Base-by-base conservation (phyloP, 2,888 invertebrate genomes). In the Sinopyrophorus schimmeli region DNA sequence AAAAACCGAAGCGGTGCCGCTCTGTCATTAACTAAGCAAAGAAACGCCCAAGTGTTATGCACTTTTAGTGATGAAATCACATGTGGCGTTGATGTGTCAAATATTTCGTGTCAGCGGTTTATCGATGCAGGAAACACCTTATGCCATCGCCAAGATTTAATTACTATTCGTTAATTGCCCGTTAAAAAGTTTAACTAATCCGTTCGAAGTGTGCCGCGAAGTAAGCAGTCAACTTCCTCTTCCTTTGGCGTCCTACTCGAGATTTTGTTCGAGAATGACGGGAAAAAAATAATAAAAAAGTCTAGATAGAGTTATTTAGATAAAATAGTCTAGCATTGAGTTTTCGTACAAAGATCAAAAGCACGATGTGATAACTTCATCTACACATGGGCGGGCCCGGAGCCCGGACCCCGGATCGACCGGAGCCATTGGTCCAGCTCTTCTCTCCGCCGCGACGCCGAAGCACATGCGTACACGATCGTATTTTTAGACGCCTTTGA, bases 331-430 rank as follows among this genome's bases (percentile, higher is more conserved):
- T 63, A 63, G 63, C 63, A 66, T 61, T 58, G 63, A 61, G 60
- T 66, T 65, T 66, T 66, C 63, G 57, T 60, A 61, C 53, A 53
- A 62, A 67, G 66, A 68, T 68, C 66, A 67, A 68, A 66, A 63
- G 62, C 59, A 44, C 59, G 62, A 65, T 64, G 65, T 65, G 67
- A 69, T 70, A 71, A 71, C 70, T 69, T 68, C 68, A 70, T 72
- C 68, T 70, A 70, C 69, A 69, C 70, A 71, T 71, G 71, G 68
- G 70, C 70, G 68, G 69, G 61, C 65, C 64, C 60, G 63, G 55
- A 61, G 61, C 60, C 63, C 60, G 63, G 64, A 76, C 77, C 77
- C 78, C 66, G 65, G 66, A 69, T 70, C 69, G 70, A 69, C 70
- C 70, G 66, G 68, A 69, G 65, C 62, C 64, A 69, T 67, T 69